A percentile compares a stretch with the other conserved stretches of the same genome.
Conservation (phyloP, 2,797 vertebrate species). For the Cheirogaleus major region DNA sequence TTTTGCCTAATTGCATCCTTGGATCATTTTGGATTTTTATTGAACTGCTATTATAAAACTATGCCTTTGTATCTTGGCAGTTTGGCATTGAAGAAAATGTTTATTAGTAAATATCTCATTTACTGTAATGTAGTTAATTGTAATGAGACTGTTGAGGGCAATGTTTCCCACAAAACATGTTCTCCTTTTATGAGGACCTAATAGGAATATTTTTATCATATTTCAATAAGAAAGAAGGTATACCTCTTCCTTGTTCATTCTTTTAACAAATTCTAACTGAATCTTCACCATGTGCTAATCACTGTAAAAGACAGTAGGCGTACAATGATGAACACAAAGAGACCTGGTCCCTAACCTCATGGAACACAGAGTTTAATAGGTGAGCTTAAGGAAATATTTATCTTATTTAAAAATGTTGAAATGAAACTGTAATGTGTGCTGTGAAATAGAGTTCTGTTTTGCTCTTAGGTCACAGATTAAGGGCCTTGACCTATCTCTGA, state of each 20-base stretch:
- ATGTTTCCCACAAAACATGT: neutral
- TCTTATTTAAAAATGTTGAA: neutral
- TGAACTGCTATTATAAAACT: neutral
- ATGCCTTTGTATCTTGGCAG: neutral
- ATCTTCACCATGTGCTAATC: neutral
- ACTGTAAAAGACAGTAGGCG: neutral
- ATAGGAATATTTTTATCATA: neutral
- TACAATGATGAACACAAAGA: neutral
- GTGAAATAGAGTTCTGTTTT: neutral
- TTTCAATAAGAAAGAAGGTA: neutral
- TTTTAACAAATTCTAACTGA: neutral
- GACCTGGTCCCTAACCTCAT: neutral
- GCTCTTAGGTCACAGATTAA: neutral
- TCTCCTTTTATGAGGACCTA: neutral
- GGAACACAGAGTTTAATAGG: neutral
- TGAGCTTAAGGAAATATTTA: neutral
- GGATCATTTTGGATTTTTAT: neutral
- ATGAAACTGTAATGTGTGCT: neutral
- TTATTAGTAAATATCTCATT: neutral
- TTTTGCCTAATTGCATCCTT: neutral
- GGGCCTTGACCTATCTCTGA: neutral
- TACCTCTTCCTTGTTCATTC: neutral
- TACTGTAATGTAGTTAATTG: neutral
- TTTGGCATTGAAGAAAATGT: neutral
- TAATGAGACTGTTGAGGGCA: neutral